Base-by-base conservation (phyloP, 2,888 invertebrate genomes). In the Acleris holmiana region DNA sequence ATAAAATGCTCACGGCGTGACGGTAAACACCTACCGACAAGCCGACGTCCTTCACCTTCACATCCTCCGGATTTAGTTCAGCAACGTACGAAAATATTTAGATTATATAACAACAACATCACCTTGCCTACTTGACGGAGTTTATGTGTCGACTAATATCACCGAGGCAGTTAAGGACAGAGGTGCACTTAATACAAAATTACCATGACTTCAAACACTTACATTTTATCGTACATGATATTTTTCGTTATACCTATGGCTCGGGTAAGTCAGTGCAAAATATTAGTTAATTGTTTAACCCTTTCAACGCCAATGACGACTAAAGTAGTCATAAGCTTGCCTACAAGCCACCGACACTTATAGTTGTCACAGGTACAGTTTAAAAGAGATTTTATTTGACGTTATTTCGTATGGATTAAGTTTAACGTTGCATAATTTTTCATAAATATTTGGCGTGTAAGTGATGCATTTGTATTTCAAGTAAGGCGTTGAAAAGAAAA, bases 211-310 rank as follows among this genome's bases (percentile, higher is more conserved):
- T 19, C 15, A 6, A 53, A 53, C 40, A 35, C 10, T 40, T 40
- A 15, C 17, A 53, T 47, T 7, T 40, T 58, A n/a, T 18, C 51
- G 19, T 40, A 57, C 5, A 13, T 41, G 21, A 46, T 63, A n/a
- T 40, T 58, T 25, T 18, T 29, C 10, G n/a, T 58, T 21, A 35
- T 63, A 35, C 40, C 63, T 18, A 25, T 57, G n/a, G 40, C 46
- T 17, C 46, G 51, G 63, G 63, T 63, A 41, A 63, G 57, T n/a
- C 6, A 17, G n/a, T 6, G 18, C 15, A 17, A 51, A 19, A 13
- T 15, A 2, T 49, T 19, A 23, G 21, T 25, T 23, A 17, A n/a
- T 15, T 21, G 44, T 19, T 49, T 15, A n/a, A n/a, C n/a, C n/a
- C n/a, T n/a, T n/a, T n/a, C n/a, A n/a, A n/a, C n/a, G n/a, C n/a